Percentiles rank a stretch among this genome's conserved stretches.
Evolutionary conservation across 2,113 vertebrate species (phyloP).

Genomic region (Circaetus cinerascens): DNA sequence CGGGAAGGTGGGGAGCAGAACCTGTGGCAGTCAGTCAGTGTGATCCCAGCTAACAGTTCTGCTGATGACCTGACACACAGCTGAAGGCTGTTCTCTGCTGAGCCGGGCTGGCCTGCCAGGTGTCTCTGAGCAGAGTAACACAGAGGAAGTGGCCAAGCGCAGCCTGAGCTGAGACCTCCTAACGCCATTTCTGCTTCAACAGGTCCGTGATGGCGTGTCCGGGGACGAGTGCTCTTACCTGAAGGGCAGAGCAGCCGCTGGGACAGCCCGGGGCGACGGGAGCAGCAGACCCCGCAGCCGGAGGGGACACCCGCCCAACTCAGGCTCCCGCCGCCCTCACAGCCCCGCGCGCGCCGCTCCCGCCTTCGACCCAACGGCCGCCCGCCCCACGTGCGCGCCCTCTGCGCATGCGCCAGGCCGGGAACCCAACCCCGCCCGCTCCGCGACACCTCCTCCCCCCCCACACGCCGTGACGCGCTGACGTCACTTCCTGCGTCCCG

Average conservation of each 20-base stretch:
- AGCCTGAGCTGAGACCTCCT: not conserved
- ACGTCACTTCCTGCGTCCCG: conserved; percentile 41
- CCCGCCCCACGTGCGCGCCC: not conserved
- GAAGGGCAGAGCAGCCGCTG: not conserved
- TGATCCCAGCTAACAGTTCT: fast-evolving
- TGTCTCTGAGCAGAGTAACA: fast-evolving
- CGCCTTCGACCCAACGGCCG: not conserved
- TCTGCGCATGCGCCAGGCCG: not conserved
- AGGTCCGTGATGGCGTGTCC: not conserved
- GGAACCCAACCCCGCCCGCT: not conserved
- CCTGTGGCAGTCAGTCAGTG: fast-evolving
- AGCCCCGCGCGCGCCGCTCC: not conserved
- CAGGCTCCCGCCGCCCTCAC: not conserved
- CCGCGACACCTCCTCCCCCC: fast-evolving
- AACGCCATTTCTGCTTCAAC: fast-evolving
- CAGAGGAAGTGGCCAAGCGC: fast-evolving
- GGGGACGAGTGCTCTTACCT: not conserved
- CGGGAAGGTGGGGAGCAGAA: fast-evolving
- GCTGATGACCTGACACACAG: fast-evolving
- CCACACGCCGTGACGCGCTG: fast-evolving
- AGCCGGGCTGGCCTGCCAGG: not conserved
- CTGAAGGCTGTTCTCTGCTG: not conserved
- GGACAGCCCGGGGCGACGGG: no score
- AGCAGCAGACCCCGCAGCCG: no score
- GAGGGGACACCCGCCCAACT: not conserved